Evolutionary conservation across 2,113 vertebrate genomes (phyloP), one percentile per base, ranked within the genome.

Genomic region (Castor canadensis): DNA sequence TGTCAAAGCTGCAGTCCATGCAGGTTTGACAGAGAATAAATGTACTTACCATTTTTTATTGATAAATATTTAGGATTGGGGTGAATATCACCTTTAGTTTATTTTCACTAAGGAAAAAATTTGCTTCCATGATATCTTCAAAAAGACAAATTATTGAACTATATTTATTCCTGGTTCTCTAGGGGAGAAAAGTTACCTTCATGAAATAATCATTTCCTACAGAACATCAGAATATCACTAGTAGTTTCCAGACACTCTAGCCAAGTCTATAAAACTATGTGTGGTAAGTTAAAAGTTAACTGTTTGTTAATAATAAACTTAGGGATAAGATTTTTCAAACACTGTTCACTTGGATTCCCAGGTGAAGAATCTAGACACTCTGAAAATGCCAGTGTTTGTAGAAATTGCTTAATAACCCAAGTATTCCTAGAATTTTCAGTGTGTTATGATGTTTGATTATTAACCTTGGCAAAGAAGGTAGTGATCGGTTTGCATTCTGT

Each of bases 261-360:
- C 22, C 1, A 2, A 60, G 38, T 73, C 45, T 75, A 19, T 83
- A 66, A 94, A 96, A 91, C 73, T 87, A 82, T 82, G 52, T 89
- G 40, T 16, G 47, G 30, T 81, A 72, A 67, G 62, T 94, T 88
- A 91, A 89, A 94, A 90, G 11, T 71, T 80, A 85, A 16, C 45
- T 94, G n/a, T 32, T 91, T 79, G 58, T 94, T 96, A 94, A 95
- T 94, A 92, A 96, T 83, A 89, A 96, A 96, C 88, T 85, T 90
- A 76, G 54, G 73, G 94, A 67, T 13, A 89, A 75, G 69, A 66
- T 49, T 86, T 96, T 93, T 80, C 56, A 91, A 83, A 32, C 38
- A 90, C 7, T 79, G 11, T 66, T 94, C 49, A 43, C 24, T 72
- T 66, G 15, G 22, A n/a, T n/a, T n/a, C n/a, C n/a, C n/a, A n/a